Percentiles rank a stretch among this genome's conserved stretches.
Conservation (phyloP, 2,888 invertebrate genomes). For the Athrips mouffetella region DNA sequence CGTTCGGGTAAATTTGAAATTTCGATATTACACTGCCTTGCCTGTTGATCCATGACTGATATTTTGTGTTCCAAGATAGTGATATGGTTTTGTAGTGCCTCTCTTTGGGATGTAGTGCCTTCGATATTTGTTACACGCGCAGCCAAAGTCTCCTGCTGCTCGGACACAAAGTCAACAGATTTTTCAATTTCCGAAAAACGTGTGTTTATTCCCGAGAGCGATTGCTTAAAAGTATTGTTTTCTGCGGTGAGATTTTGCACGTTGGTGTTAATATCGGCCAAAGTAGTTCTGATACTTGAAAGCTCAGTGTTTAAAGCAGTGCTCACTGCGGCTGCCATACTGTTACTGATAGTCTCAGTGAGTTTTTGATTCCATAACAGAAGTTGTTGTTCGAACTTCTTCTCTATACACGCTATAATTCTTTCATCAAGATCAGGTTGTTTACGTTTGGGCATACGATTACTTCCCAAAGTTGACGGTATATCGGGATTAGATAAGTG, state of each 20-base stretch:
- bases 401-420: no score
- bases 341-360: no score
- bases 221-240: background rate
- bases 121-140: background rate
- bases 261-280: background rate
- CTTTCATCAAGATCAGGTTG: no score
- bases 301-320: no score
- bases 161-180: background rate
- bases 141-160: background rate
- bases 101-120: background rate
- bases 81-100: background rate
- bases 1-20: slow-evolving; percentile 21
- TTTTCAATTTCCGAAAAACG: background rate
- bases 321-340: no score
- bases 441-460: no score
- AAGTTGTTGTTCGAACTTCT: no score
- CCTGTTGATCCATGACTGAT: slow-evolving; percentile 20
- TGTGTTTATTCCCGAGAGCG: background rate
- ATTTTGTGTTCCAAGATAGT: slow-evolving; percentile 13
- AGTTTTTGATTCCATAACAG: no score
- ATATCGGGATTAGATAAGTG: no score
- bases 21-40: no score
- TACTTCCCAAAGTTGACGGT: no score
- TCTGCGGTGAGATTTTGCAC: background rate
- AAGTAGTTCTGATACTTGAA: background rate